Base-by-base conservation (phyloP, 2,113 vertebrate genomes). In the Pontoporia blainvillei region DNA sequence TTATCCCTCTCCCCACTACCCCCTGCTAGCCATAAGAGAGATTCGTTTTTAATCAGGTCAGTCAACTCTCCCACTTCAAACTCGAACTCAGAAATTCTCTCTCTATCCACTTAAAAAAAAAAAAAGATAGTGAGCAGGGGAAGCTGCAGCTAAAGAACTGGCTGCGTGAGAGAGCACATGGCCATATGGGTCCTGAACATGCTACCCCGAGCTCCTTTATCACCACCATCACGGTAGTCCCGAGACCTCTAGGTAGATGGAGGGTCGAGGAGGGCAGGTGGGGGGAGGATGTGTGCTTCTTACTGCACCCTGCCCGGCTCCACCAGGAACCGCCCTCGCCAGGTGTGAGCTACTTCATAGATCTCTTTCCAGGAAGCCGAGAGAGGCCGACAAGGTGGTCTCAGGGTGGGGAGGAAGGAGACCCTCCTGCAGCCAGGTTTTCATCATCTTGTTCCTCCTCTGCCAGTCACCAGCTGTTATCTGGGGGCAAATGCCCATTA, bases 221-320 rank as follows among this genome's bases (percentile, higher is more conserved):
- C 54, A 25, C 34, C 44, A 25, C 12, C 0, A 0, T 8, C 18
- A 7, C 1, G 2, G 41, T 44, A 7, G 34, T 69, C 67, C 81
- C 8, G n/a, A n/a, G 44, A 23, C 54, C 46, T 23, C n/a, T 8
- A 39, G 13, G 20, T 44, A 66, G 36, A 44, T 12, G 41, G 79
- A 81, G 76, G 46, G 75, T 18, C 2, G 20, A 52, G 46, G 31
- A 4, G 0, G 23, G 21, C 13, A 31, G 76, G 8, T 10, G 52
- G 25, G 13, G 25, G 6, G 9, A 29, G 62, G 15, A 21, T 0
- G 1, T 23, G 21, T 12, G 31, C 73, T 52, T 34, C 73, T 7
- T 31, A 34, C 39, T 31, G 61, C n/a, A 44, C 3, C 10, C 52
- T 57, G 52, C n/a, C 36, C 34, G n/a, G n/a, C 52, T 79, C n/a